Percentiles rank a stretch among this genome's conserved stretches.
Evolutionary conservation across 2,797 vertebrate species (phyloP).

Genomic region (Pseudomugil gertrudae): DNA sequence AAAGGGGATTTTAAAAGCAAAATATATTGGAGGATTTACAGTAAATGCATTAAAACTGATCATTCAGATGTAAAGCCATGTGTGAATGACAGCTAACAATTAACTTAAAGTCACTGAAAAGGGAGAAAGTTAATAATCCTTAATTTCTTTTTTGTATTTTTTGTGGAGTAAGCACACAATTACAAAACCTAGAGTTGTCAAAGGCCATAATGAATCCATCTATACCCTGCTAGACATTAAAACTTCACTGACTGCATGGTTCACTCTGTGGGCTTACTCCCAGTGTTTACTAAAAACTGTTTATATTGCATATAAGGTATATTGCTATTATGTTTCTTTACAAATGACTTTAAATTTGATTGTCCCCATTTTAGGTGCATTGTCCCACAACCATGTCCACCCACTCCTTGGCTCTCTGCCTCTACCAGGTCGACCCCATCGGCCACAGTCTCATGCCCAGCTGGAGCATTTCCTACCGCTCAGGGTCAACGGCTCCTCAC

Average conservation of each 20-base stretch:
- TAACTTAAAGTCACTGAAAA: background rate
- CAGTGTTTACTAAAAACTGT: constrained; percentile 18
- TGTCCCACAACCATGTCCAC: constrained; percentile 85
- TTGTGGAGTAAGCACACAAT: constrained; percentile 21
- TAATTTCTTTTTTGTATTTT: background rate
- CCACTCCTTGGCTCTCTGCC: constrained; percentile 90
- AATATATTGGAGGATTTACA: constrained; percentile 6
- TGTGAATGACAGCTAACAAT: background rate
- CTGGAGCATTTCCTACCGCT: constrained; percentile 95
- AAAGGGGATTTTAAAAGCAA: constrained; percentile 27
- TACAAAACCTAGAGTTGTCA: constrained; percentile 33
- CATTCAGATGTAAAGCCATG: background rate
- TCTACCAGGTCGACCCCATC: constrained; percentile 86
- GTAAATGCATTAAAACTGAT: constrained; percentile 1
- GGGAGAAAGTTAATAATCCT: background rate
- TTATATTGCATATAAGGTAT: constrained; percentile 2
- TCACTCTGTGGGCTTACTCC: constrained; percentile 20
- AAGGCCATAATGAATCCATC: constrained; percentile 62
- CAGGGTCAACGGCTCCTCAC: constrained; percentile 89
- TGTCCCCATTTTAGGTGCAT: constrained; percentile 53
- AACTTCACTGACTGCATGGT: constrained; percentile 37
- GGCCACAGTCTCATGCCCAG: constrained; percentile 74
- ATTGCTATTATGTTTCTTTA: background rate
- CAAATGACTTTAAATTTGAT: constrained; percentile 5
- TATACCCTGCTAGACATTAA: constrained; percentile 54